These are phyloP conservation scores for Amphiprion percula DNA, from an alignment of 2,113 vertebrate genomes.

Conservation along the genomic window DNA sequence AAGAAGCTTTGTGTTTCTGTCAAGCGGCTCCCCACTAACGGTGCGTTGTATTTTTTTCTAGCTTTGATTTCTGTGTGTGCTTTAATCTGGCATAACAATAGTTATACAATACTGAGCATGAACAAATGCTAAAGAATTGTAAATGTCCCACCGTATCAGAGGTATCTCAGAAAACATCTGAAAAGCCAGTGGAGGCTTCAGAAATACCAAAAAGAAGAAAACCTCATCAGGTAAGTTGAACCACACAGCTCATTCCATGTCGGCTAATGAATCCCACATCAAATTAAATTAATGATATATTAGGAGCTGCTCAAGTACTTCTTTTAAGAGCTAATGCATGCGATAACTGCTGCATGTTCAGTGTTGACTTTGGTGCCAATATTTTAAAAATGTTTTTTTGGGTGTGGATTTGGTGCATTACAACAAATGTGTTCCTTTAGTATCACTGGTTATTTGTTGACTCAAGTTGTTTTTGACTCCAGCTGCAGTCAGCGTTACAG, in stretches of 20 bases:
- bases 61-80: not conserved
- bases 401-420: too few species aligned
- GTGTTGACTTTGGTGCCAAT: too few species aligned
- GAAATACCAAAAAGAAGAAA: conserved; percentile 31
- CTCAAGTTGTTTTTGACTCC: too few species aligned
- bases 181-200: not conserved
- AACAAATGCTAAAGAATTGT: conserved; percentile 6
- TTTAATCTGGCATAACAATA: not conserved
- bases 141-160: conserved; percentile 33
- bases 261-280: not conserved
- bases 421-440: too few species aligned
- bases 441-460: not conserved
- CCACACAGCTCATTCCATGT: not conserved
- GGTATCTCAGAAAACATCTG: not conserved
- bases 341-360: too few species aligned
- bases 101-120: not conserved
- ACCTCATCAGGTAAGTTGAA: conserved; percentile 27
- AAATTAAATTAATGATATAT: not conserved
- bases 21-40: conserved; percentile 6
- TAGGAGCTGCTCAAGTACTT: too few species aligned
- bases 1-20: conserved; percentile 17
- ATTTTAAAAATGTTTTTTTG: too few species aligned
- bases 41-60: conserved; percentile 22
- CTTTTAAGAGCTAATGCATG: too few species aligned
- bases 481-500: too few species aligned